phyloP scores from a whole-genome alignment of 2,113 vertebrate species.

The human (Homo sapiens) region DNA sequence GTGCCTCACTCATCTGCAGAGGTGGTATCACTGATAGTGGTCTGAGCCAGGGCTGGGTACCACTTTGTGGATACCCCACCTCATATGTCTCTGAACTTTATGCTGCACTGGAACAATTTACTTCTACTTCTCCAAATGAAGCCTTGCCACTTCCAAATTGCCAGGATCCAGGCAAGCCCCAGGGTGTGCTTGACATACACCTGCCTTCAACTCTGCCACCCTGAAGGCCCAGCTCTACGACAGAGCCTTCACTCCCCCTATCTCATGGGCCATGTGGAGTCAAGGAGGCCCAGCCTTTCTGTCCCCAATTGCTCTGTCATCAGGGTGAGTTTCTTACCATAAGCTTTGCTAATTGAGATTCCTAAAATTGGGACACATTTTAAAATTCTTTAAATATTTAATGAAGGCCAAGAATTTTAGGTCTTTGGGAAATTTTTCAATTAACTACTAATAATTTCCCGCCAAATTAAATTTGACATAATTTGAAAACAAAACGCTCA shows the following conservation, averaged over 20 bases:
- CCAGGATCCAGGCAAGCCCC: background rate
- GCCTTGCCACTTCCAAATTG: background rate
- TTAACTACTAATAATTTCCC: background rate
- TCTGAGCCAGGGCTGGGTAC: background rate
- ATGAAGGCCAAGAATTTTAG: background rate
- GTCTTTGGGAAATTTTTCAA: background rate
- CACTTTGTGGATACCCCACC: background rate
- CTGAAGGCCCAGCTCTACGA: background rate
- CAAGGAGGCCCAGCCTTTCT: background rate
- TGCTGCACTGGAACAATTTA: background rate
- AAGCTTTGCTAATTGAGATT: conserved; percentile 2
- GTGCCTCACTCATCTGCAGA: background rate
- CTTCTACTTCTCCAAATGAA: background rate
- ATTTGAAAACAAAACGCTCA: background rate
- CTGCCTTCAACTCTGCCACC: background rate
- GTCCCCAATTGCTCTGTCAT: background rate
- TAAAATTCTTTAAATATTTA: conserved; percentile 30
- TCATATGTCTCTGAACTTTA: background rate
- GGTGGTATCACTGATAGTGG: background rate
- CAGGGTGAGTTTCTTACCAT: background rate
- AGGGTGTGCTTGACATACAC: background rate
- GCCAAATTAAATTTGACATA: background rate
- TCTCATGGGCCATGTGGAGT: background rate
- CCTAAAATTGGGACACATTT: background rate
- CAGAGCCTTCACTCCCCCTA: background rate